Conservation (phyloP, 1,140 invertebrate genomes). For the Drosophila ambigua region DNA sequence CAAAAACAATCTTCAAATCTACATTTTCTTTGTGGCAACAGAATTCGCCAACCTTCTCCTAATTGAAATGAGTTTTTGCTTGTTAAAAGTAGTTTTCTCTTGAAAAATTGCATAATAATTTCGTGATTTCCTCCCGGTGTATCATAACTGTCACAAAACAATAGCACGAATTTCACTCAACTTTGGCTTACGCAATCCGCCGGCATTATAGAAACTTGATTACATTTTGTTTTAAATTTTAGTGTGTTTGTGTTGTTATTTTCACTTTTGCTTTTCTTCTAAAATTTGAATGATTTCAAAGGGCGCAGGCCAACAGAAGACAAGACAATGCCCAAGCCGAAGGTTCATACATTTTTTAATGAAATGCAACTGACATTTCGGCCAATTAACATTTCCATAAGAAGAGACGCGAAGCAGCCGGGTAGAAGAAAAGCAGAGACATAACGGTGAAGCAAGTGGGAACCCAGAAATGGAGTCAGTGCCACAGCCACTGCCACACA, state of each 20-base stretch:
- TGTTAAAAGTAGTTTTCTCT: not conserved
- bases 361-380: slow-evolving; percentile 50
- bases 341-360: slow-evolving; percentile 45
- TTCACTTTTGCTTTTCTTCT: slow-evolving; percentile 67
- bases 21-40: not conserved
- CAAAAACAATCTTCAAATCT: too few species aligned
- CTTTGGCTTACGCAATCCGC: slow-evolving; percentile 43
- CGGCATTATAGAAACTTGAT: slow-evolving; percentile 45
- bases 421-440: not conserved
- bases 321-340: slow-evolving; percentile 20
- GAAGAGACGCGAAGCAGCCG: slow-evolving; percentile 20
- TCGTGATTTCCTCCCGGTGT: not conserved
- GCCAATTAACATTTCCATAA: slow-evolving; percentile 72
- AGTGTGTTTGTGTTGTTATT: slow-evolving; percentile 17
- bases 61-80: not conserved
- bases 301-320: slow-evolving; percentile 15
- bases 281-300: slow-evolving; percentile 41
- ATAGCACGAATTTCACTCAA: slow-evolving; percentile 22
- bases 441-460: slow-evolving; percentile 44
- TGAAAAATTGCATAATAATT: slow-evolving; percentile 18
- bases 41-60: not conserved
- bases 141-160: slow-evolving; percentile 30
- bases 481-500: not conserved
- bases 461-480: slow-evolving; percentile 31
- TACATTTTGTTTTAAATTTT: slow-evolving; percentile 44